phyloP scores from a whole-genome alignment of 2,113 vertebrate species.

The Chrysochloris asiatica region DNA sequence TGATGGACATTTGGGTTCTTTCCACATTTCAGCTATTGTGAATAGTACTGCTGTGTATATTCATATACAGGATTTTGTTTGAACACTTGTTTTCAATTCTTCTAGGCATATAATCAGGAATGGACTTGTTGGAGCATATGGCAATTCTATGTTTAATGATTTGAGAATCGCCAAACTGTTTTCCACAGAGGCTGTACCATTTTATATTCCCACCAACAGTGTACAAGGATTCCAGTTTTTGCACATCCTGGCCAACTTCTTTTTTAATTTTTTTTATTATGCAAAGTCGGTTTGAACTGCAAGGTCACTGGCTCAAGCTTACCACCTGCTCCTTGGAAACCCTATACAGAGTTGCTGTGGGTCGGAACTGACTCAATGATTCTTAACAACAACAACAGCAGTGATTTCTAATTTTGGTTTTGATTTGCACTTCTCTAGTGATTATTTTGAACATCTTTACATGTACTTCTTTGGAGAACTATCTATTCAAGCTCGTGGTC shows the following conservation, averaged over 20 bases:
- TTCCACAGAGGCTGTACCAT: neutral
- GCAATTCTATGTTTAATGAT: no score
- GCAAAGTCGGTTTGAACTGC: neutral
- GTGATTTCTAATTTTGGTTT: neutral
- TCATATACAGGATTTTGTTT: neutral
- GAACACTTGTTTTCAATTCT: neutral
- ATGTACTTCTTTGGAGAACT: constrained; percentile 11
- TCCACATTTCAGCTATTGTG: neutral
- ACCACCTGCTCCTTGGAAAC: no score
- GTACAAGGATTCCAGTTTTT: neutral
- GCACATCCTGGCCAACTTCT: neutral
- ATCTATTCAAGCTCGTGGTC: neutral
- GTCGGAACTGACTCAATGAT: no score
- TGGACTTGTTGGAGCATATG: neutral
- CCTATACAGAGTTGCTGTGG: no score
- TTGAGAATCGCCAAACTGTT: no score
- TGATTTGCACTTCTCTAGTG: neutral
- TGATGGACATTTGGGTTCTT: no score
- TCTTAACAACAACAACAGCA: no score
- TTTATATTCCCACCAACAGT: neutral
- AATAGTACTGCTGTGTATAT: neutral
- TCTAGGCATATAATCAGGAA: neutral
- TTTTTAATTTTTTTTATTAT: neutral
- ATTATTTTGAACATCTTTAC: neutral
- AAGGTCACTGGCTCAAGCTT: no score